phyloP scores from a whole-genome alignment of 1,140 invertebrate genomes.

The Zaprionus vittiger region DNA sequence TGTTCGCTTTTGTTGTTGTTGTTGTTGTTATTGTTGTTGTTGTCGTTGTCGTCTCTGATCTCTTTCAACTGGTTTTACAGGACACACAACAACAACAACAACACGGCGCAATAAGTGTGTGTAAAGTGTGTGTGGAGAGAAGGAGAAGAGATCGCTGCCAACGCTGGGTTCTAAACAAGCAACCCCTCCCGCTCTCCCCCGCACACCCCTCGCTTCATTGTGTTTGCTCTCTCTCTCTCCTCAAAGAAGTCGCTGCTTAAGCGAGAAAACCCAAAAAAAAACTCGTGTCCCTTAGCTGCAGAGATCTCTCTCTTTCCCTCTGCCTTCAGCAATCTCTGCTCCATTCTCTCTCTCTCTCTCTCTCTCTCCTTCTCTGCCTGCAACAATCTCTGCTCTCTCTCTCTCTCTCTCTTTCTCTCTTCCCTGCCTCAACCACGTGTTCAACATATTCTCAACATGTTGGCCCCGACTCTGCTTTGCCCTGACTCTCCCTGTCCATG shows the following conservation, averaged over 20 bases:
- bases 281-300: neutral
- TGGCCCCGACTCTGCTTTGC: constrained; percentile 22
- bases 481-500: neutral
- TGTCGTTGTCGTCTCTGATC: constrained; percentile 35
- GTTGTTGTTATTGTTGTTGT: too few relatives aligned
- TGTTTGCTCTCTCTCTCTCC: too few relatives aligned
- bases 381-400: neutral
- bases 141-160: neutral
- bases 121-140: neutral
- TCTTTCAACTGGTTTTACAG: constrained; percentile 55
- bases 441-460: constrained; percentile 77
- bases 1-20: constrained; percentile 30
- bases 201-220: neutral
- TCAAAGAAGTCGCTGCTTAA: neutral
- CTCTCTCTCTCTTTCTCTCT: neutral
- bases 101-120: constrained; percentile 1
- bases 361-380: neutral
- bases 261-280: neutral
- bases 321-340: neutral
- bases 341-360: neutral
- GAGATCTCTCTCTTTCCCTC: neutral
- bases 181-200: neutral
- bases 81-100: constrained; percentile 27
- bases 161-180: neutral
- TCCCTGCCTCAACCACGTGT: constrained; percentile 59